phyloP scores from a whole-genome alignment of 2,797 vertebrate species.

The Euphonia xanthogaster region DNA sequence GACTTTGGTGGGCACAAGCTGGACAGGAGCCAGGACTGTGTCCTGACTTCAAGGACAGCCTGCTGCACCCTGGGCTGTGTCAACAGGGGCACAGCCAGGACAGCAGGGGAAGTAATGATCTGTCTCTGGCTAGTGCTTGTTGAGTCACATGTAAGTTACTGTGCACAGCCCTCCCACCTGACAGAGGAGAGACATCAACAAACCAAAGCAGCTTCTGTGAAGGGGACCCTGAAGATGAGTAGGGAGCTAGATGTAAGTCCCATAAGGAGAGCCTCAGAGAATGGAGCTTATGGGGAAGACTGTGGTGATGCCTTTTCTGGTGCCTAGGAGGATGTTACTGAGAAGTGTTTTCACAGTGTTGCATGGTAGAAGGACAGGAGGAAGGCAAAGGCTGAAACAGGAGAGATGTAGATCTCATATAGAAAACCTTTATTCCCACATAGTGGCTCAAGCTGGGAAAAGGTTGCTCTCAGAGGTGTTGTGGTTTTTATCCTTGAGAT shows the following conservation, averaged over 20 bases:
- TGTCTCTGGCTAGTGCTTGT: background rate
- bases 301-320: background rate
- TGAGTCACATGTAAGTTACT: background rate
- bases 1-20: background rate
- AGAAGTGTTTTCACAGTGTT: background rate
- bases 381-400: background rate
- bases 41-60: background rate
- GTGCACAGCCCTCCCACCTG: background rate
- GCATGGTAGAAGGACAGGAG: background rate
- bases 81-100: background rate
- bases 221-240: accelerated
- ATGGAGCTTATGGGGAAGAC: background rate
- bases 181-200: background rate
- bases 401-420: background rate
- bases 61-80: background rate
- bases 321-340: background rate
- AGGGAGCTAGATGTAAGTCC: accelerated
- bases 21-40: background rate
- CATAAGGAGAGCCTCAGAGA: background rate
- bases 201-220: background rate
- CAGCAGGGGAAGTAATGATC: background rate
- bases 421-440: background rate
- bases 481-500: background rate
- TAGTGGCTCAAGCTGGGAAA: background rate
- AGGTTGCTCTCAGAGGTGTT: background rate